A percentile compares a stretch with the other conserved stretches of the same genome.
phyloP scores from a whole-genome alignment of 2,888 invertebrate genomes.

The Graphium colonna region DNA sequence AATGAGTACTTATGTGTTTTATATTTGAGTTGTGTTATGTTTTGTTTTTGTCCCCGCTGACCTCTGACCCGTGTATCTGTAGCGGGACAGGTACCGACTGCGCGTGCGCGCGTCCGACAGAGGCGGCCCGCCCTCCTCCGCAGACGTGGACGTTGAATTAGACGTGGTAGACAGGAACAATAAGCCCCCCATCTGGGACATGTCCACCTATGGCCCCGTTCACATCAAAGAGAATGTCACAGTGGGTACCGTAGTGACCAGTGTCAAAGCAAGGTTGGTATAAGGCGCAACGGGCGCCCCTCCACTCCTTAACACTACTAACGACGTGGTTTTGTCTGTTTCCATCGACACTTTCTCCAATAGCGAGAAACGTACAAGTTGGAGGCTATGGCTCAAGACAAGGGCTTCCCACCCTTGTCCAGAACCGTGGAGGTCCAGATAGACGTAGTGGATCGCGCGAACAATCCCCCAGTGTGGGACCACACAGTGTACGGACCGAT shows the following conservation, averaged over 20 bases:
- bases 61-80: constrained; percentile 87
- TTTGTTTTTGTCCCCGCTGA: constrained; percentile 83
- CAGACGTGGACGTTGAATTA: constrained; percentile 98
- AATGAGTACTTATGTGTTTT: constrained; percentile 73
- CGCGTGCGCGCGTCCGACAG: constrained; percentile 98
- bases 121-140: constrained; percentile 93
- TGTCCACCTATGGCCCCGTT: constrained; percentile 97
- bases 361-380: constrained; percentile 99
- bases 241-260: constrained; percentile 98
- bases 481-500: constrained; percentile 97
- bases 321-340: constrained; percentile 84
- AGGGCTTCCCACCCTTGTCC: constrained; percentile 96
- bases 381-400: constrained; percentile 99
- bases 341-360: constrained; percentile 82
- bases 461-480: constrained; percentile 98
- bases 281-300: constrained; percentile 79
- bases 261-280: constrained; percentile 99
- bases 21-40: constrained; percentile 80
- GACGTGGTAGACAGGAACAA: constrained; percentile 99
- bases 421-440: constrained; percentile 98
- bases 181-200: constrained; percentile 98
- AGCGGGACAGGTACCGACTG: constrained; percentile 98
- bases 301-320: constrained; percentile 81
- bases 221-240: constrained; percentile 99
- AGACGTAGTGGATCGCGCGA: constrained; percentile 98